Percentiles rank a stretch among this genome's conserved stretches.
These are phyloP conservation scores for Liparis tanakae DNA, from an alignment of 2,797 vertebrate species.

Conservation along the genomic window DNA sequence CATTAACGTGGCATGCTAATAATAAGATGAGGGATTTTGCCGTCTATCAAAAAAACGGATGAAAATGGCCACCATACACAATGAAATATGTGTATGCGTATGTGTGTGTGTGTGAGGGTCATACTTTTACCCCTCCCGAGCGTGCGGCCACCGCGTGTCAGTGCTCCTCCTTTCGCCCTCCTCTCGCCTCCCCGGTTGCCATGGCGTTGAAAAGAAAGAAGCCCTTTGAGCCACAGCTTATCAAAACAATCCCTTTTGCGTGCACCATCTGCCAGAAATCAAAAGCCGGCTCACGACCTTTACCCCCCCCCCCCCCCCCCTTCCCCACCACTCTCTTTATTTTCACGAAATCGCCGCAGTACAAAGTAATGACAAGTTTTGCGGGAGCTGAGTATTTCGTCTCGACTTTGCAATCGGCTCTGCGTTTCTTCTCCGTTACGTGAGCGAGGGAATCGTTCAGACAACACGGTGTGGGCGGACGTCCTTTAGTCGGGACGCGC, in stretches of 20 bases:
- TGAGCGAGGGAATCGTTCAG: conserved; percentile 82
- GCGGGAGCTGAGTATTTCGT: conserved; percentile 67
- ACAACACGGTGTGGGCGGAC: conserved; percentile 80
- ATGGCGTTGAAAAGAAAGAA: conserved; percentile 35
- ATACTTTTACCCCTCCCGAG: conserved; percentile 46
- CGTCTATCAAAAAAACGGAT: conserved; percentile 44
- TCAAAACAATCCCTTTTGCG: conserved; percentile 61
- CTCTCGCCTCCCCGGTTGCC: conserved; percentile 58
- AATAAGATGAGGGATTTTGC: conserved; percentile 51
- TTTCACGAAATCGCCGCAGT: conserved; percentile 37
- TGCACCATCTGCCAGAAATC: conserved; percentile 59
- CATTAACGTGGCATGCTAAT: conserved; percentile 65
- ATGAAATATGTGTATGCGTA: conserved; percentile 4
- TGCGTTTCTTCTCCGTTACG: conserved; percentile 65
- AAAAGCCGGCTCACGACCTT: conserved; percentile 47
- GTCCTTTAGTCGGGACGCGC: conserved; percentile 81
- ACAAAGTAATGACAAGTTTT: conserved; percentile 68
- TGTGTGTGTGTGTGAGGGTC: conserved; percentile 13
- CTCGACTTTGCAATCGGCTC: conserved; percentile 75
- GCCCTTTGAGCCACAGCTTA: conserved; percentile 51
- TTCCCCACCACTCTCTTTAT: conserved; percentile 9
- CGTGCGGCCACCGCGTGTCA: conserved; percentile 47
- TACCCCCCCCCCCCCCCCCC: conserved; percentile 37
- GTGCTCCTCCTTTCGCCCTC: conserved; percentile 50
- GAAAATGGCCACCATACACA: conserved; percentile 31